A percentile compares a stretch with the other conserved stretches of the same genome.
Conservation (phyloP, 2,113 vertebrate species). For the Otis tarda region DNA sequence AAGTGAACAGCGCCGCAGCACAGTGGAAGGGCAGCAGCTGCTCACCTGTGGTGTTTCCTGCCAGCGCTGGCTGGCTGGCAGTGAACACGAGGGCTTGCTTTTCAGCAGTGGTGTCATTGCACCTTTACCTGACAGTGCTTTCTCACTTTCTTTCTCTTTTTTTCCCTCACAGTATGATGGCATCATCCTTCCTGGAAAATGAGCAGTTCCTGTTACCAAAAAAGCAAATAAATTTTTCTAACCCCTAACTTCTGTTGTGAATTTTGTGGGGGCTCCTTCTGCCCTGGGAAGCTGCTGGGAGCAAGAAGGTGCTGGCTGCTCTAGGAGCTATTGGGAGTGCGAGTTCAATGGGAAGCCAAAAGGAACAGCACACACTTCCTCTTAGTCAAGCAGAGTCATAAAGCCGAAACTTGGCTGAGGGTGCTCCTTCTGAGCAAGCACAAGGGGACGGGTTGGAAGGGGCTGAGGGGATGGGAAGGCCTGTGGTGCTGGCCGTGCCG, state of each 20-base stretch:
- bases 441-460: neutral
- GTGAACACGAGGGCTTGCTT: neutral
- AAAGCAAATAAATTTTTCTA: constrained; percentile 74
- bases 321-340: no score
- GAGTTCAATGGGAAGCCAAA: neutral
- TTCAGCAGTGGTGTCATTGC: neutral
- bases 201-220: constrained; percentile 76
- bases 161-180: constrained; percentile 89
- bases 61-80: neutral
- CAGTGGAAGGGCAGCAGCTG: neutral
- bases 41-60: neutral
- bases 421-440: neutral
- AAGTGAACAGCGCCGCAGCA: neutral
- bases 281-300: no score
- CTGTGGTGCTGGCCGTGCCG: neutral
- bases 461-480: neutral
- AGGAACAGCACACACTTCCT: rapidly evolving
- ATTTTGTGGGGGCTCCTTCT: constrained; percentile 16
- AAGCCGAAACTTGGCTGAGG: neutral
- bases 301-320: no score
- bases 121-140: neutral
- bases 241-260: constrained; percentile 16
- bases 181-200: constrained; percentile 98
- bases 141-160: neutral
- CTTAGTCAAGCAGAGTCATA: neutral